Conservation (phyloP, 2,888 invertebrate genomes). For the Bimastos eiseni region DNA sequence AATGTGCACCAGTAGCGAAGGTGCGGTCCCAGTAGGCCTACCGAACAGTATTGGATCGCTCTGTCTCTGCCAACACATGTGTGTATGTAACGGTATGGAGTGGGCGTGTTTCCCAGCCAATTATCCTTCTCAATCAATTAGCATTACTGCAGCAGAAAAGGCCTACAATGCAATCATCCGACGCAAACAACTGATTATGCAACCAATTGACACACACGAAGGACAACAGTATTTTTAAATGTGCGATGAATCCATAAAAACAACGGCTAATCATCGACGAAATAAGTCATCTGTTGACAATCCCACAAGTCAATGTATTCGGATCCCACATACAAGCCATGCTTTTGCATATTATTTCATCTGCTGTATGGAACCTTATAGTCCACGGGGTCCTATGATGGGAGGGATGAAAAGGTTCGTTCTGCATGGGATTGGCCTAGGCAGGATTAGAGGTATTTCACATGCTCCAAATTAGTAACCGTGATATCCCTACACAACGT, state of each 20-base stretch:
- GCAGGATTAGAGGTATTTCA: too few species aligned
- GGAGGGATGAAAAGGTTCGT: not conserved
- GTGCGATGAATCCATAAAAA: not conserved
- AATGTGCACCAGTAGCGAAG: not conserved
- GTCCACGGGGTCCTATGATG: not conserved
- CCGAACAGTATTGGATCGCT: not conserved
- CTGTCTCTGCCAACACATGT: not conserved
- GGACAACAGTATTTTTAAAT: not conserved
- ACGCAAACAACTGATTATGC: not conserved
- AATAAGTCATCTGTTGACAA: not conserved
- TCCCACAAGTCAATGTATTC: not conserved
- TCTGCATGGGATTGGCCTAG: not conserved
- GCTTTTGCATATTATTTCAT: not conserved
- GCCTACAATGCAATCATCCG: not conserved
- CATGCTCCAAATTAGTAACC: not conserved
- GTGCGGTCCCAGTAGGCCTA: too few species aligned
- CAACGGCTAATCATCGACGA: not conserved
- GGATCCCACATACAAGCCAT: not conserved
- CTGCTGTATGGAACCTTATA: too few species aligned
- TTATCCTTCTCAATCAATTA: not conserved
- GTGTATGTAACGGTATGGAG: not conserved
- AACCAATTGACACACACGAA: not conserved
- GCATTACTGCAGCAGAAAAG: not conserved
- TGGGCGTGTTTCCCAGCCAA: not conserved
- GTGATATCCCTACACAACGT: too few species aligned